These are phyloP conservation scores for Pyrrhosoma nymphula DNA, from an alignment of 2,888 invertebrate genomes.

Conservation along the genomic window DNA sequence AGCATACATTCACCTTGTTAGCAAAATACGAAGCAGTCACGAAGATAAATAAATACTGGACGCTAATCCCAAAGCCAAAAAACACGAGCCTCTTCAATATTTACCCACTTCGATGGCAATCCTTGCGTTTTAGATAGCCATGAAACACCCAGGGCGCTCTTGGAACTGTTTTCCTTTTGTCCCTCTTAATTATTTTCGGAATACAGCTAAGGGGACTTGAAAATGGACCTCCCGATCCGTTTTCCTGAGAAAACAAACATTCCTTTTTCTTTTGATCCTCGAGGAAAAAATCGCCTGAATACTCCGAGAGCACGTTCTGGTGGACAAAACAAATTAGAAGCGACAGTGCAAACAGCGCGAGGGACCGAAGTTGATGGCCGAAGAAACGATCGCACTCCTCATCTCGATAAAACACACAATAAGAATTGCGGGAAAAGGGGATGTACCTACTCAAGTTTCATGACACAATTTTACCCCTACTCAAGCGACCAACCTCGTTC, in stretches of 20 bases:
- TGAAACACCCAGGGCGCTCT: not conserved
- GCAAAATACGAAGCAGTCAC: not conserved
- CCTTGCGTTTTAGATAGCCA: not conserved
- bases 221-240: slow-evolving; percentile 8
- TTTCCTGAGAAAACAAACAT: slow-evolving; percentile 35
- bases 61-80: slow-evolving; percentile 50
- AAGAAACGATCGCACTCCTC: not conserved
- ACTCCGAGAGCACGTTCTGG: slow-evolving; percentile 36
- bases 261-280: slow-evolving; percentile 4
- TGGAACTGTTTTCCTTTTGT: slow-evolving; percentile 34
- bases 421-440: not conserved
- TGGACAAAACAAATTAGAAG: slow-evolving; percentile 32
- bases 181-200: slow-evolving; percentile 60
- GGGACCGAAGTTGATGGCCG: not conserved
- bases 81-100: slow-evolving; percentile 6
- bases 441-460: not conserved
- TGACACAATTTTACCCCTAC: not conserved
- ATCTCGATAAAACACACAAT: not conserved
- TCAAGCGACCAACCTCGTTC: not conserved
- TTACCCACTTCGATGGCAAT: slow-evolving; percentile 52
- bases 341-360: slow-evolving; percentile 3
- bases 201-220: slow-evolving; percentile 28
- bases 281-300: slow-evolving; percentile 29
- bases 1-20: not conserved
- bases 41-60: not conserved